Conservation (phyloP, 2,888 invertebrate species). For the Buathra laborator region DNA sequence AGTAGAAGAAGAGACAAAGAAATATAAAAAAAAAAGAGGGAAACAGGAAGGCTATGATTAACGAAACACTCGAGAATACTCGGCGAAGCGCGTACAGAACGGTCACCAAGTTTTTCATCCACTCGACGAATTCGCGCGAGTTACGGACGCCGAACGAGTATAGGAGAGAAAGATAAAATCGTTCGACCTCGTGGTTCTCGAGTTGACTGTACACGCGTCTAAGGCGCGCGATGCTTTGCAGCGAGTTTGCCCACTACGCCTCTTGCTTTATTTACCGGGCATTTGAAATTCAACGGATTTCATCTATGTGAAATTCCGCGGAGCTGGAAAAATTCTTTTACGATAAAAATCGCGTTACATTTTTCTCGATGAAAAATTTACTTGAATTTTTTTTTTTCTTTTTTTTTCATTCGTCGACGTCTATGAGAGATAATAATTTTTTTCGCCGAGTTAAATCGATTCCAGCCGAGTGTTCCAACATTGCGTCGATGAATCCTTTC, state of each 20-base stretch:
- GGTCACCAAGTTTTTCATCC: slow-evolving; percentile 54
- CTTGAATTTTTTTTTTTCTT: neutral
- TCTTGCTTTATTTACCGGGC: slow-evolving; percentile 79
- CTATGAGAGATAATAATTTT: neutral
- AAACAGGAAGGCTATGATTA: slow-evolving; percentile 69
- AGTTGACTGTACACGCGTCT: slow-evolving; percentile 65
- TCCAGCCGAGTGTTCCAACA: neutral
- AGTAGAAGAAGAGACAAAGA: slow-evolving; percentile 46
- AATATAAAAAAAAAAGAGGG: slow-evolving; percentile 34
- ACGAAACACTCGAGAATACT: slow-evolving; percentile 69
- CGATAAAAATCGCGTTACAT: slow-evolving; percentile 16
- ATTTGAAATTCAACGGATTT: slow-evolving; percentile 80
- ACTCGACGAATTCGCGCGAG: slow-evolving; percentile 46
- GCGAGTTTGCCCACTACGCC: slow-evolving; percentile 68
- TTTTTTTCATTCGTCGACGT: neutral
- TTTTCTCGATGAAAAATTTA: slow-evolving; percentile 20
- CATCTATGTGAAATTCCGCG: slow-evolving; percentile 62
- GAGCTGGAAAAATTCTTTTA: slow-evolving; percentile 48
- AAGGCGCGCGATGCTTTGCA: slow-evolving; percentile 65
- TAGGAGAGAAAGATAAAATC: slow-evolving; percentile 58
- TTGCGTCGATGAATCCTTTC: slow-evolving; percentile 9
- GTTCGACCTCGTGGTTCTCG: slow-evolving; percentile 64
- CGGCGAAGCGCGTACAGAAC: slow-evolving; percentile 63
- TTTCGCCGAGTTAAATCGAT: neutral
- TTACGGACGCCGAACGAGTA: slow-evolving; percentile 11